Evolutionary conservation across 1,140 invertebrate genomes (phyloP).

Genomic region (Argopecten irradians): DNA sequence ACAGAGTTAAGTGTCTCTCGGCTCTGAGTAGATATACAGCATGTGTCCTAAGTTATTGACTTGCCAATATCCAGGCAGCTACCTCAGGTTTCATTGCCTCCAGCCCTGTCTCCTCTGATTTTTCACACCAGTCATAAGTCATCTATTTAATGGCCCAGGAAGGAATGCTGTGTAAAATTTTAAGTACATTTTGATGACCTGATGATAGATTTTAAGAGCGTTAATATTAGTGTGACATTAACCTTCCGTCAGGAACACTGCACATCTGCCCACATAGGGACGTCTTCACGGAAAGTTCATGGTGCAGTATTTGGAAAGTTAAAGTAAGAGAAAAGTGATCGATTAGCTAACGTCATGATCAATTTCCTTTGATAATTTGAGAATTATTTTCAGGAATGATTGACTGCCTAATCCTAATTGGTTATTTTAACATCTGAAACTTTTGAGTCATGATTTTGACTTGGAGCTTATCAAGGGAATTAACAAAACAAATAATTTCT

Average conservation of each 20-base stretch:
- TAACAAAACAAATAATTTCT: neutral
- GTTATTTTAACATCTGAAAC: neutral
- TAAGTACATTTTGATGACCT: neutral
- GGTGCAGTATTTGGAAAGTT: neutral
- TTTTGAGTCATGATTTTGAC: neutral
- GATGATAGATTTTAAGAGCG: neutral
- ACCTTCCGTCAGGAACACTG: neutral
- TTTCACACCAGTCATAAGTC: neutral
- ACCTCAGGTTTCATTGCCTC: neutral
- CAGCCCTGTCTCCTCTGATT: neutral
- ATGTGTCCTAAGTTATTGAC: neutral
- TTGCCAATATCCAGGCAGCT: neutral
- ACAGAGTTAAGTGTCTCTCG: neutral
- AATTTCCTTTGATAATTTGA: neutral
- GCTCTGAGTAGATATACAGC: neutral
- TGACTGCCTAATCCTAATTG: neutral
- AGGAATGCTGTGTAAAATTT: neutral
- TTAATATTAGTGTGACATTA: neutral
- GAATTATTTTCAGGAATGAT: neutral
- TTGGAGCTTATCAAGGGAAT: neutral
- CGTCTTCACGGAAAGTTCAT: neutral
- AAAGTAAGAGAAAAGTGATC: neutral
- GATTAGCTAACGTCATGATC: neutral
- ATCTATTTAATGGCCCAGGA: neutral
- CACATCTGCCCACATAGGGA: neutral